Evolutionary conservation across 1,140 invertebrate species (phyloP), one percentile per base, ranked within the genome.

Genomic region (Mya arenaria): DNA sequence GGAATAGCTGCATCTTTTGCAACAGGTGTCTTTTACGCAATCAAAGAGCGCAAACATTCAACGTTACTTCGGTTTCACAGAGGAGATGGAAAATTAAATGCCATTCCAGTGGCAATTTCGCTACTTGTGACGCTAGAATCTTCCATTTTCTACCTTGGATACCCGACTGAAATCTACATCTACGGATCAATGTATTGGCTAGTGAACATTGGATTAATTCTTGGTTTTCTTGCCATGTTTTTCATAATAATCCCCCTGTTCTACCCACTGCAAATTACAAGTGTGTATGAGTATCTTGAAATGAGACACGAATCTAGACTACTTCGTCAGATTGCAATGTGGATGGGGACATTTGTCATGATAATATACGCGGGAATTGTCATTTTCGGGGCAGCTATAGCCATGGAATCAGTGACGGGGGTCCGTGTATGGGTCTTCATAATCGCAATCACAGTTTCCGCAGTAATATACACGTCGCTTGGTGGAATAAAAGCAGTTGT

Each of bases 221-320:
- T 74, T 36, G 71, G 71, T 19, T 37, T 55, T 39, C 44, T 28
- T 39, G 1, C 55, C 6, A 37, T 60, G 25, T 39, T 74, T 23
- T 58, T 30, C 30, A 55, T 74, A 8, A n/a, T 36, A 19, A 74
- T 74, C 25, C 71, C 71, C 5, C 23, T 74, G 52, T 74, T 60
- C 55, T 74, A 60, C 28, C 52, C 52, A 1, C 71, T 74, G 5
- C 52, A 60, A 58, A 36, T 74, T 2, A 74, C 55, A 37, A 74
- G 71, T 74, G 71, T 74, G n/a, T 74, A 36, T 23, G 71, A 74
- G 30, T 74, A 74, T 23, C 30, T 74, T n/a, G 36, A 74, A 19
- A 60, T 48, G 48, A 30, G 71, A 4, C 36, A 74, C 34, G 52
- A 55, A 32, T 74, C 52, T 1, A 6, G 23, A 25, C n/a, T 58